Conservation (phyloP, 2,113 vertebrate genomes). For the Taurulus bubalis region DNA sequence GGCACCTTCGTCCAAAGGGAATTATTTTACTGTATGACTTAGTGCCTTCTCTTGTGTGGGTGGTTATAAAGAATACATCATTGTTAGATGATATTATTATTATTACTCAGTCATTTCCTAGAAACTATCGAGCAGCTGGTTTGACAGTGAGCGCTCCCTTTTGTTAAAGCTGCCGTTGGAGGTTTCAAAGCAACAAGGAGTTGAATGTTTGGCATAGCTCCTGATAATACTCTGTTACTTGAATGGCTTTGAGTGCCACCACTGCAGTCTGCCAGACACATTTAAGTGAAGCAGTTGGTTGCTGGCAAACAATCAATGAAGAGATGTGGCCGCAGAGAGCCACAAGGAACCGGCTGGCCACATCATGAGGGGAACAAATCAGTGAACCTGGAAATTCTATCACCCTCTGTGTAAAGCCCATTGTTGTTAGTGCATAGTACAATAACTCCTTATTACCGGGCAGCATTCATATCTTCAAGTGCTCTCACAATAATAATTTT, state of each 20-base stretch:
- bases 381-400: constrained; percentile 39
- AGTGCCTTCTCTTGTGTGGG: not conserved
- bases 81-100: not conserved
- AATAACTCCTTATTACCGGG: constrained; percentile 54
- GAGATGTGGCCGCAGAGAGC: constrained; percentile 21
- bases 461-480: constrained; percentile 60
- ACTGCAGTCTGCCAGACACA: constrained; percentile 16
- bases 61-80: constrained; percentile 1
- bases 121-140: not conserved
- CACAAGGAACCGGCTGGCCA: constrained; percentile 19
- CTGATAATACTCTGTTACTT: constrained; percentile 22
- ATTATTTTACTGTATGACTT: constrained; percentile 3
- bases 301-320: constrained; percentile 42
- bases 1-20: not conserved
- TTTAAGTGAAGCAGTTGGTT: constrained; percentile 33
- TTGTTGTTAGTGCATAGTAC: constrained; percentile 48
- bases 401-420: constrained; percentile 39
- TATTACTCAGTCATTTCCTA: constrained; percentile 1
- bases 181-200: not conserved
- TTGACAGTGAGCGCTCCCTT: not conserved
- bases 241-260: constrained; percentile 19
- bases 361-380: constrained; percentile 38
- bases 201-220: too few relatives aligned
- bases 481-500: constrained; percentile 62
- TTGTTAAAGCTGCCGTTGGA: not conserved